Base-by-base conservation (phyloP, 2,113 vertebrate species). In the Amphilophus citrinellus region DNA sequence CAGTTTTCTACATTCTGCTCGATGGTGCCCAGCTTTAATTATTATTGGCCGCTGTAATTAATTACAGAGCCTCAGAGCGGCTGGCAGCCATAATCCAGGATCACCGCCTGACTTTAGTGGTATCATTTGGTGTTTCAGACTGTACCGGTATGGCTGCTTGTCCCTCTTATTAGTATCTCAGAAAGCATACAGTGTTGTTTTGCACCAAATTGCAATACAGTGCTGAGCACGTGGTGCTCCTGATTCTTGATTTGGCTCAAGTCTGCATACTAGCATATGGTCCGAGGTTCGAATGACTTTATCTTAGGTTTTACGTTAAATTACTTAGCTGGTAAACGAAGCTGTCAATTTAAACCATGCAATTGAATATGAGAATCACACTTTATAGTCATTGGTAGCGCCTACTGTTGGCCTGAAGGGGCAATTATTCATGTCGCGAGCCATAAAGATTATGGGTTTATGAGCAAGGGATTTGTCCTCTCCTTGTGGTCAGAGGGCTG, bases 1-100 rank as follows among this genome's bases (percentile, higher is more conserved):
- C 91, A 88, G 78, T 87, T 89, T 88, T 78, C 82, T 80, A 42
- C 77, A 76, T 80, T 88, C 66, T 68, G 58, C 83, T 88, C 58
- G 8, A 80, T 22, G 79, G 83, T 82, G 87, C 85, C 88, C 82
- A 30, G 80, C 76, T 75, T 56, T 90, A 92, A 93, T 93, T 88
- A 92, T 91, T 81, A 91, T 91, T 90, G 92, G 93, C 91, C 57
- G 20, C 88, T 84, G 84, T 90, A 91, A 91, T 93, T 93, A 91
- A 93, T 91, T 90, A 86, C 84, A 75, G 84, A 56, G 87, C 81
- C 83, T 71, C 82, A 6, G 42, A 76, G 80, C 77, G 68, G 76
- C 83, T 22, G 61, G 87, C 58, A 6, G 87, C 89, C 80, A 63
- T 84, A 84, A 89, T 87, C 87, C 86, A 35, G 79, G 73, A 87